These are phyloP conservation scores for Drosophila gaucha DNA, from an alignment of 2,888 invertebrate genomes.

Conservation along the genomic window DNA sequence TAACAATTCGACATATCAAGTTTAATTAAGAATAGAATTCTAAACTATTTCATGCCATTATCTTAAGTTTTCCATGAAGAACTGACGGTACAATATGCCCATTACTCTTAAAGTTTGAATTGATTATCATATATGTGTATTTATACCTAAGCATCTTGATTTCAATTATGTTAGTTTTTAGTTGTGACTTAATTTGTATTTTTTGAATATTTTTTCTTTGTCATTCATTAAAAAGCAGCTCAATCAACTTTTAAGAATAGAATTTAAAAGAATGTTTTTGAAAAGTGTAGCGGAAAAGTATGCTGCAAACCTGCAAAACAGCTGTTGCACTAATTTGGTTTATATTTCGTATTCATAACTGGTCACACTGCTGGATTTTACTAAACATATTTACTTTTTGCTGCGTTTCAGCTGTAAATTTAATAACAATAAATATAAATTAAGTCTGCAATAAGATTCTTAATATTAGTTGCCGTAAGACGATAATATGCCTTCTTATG, in stretches of 20 bases:
- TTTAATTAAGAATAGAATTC: not conserved
- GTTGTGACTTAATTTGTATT: constrained; percentile 14
- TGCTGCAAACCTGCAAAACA: not conserved
- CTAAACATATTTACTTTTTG: constrained; percentile 28
- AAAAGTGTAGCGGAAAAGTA: not conserved
- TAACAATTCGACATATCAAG: constrained; percentile 17
- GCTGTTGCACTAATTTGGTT: not conserved
- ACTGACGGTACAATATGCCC: constrained; percentile 80
- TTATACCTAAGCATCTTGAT: constrained; percentile 1
- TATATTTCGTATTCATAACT: not conserved
- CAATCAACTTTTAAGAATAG: not conserved
- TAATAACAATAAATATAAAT: constrained; percentile 1
- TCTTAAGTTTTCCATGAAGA: constrained; percentile 63
- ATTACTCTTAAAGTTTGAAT: constrained; percentile 65
- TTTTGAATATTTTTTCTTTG: constrained; percentile 3
- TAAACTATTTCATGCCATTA: too few species aligned
- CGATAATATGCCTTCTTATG: constrained; percentile 61
- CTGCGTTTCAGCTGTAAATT: constrained; percentile 3
- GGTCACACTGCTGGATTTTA: constrained; percentile 28
- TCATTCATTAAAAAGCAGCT: constrained; percentile 8
- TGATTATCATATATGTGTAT: constrained; percentile 10
- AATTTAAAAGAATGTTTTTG: not conserved
- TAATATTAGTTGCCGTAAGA: not conserved
- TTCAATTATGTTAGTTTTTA: constrained; percentile 4
- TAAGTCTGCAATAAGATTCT: not conserved